phyloP scores from a whole-genome alignment of 2,888 invertebrate genomes.

The Brassicogethes aeneus region DNA sequence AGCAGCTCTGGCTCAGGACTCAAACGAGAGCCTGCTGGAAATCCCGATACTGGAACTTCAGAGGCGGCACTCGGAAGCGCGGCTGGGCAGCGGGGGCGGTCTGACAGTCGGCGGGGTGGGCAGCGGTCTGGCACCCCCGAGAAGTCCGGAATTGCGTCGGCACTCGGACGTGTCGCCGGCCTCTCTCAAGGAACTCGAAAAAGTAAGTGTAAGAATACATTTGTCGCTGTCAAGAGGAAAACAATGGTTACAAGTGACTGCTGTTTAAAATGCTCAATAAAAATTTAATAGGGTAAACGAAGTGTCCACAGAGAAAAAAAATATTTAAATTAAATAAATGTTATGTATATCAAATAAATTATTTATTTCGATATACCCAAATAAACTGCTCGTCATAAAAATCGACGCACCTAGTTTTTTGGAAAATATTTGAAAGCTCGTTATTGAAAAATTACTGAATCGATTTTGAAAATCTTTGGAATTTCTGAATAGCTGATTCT shows the following conservation, averaged over 20 bases:
- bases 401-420: too few species aligned
- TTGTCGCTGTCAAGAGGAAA: neutral
- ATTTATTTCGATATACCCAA: too few species aligned
- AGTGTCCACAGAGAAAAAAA: too few species aligned
- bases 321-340: too few species aligned
- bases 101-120: constrained; percentile 45
- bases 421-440: too few species aligned
- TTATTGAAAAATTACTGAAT: too few species aligned
- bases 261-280: too few species aligned
- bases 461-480: too few species aligned
- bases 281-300: too few species aligned
- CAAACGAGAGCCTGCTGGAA: constrained; percentile 75
- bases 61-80: constrained; percentile 72
- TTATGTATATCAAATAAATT: too few species aligned
- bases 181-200: constrained; percentile 79
- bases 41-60: constrained; percentile 73
- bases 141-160: constrained; percentile 71
- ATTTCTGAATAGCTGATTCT: too few species aligned
- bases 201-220: constrained; percentile 60
- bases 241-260: neutral
- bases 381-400: too few species aligned
- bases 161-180: constrained; percentile 85
- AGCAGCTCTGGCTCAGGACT: constrained; percentile 69
- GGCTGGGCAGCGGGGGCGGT: constrained; percentile 49
- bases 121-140: constrained; percentile 68